Base-by-base conservation (phyloP, 2,113 vertebrate genomes). In the Salvelinus sp. region DNA sequence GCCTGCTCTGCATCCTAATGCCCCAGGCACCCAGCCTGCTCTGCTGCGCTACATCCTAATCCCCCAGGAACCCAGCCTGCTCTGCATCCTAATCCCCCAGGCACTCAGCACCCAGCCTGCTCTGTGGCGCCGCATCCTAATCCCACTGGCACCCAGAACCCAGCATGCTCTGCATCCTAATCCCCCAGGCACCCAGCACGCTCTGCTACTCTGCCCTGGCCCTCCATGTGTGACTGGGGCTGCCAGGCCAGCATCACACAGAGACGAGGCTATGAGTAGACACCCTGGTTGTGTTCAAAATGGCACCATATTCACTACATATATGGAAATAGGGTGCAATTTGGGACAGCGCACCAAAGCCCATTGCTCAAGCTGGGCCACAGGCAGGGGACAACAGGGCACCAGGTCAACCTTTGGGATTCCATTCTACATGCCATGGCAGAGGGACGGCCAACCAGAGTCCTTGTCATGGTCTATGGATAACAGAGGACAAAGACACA, bases 321-420 rank as follows among this genome's bases (percentile, higher is more conserved):
- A 44, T 44, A 10, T 4, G 50, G 14, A 18, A 18, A 54, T 16
- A 50, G 14, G 48, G 48, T 14, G 48, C 12, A 2, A 14, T 50
- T 16, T 16, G 3, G 48, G 48, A 50, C 12, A 0, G 3, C 14
- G 14, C 14, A 1, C 33, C 81, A 79, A 70, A 81, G 62, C 63
- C 54, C 20, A 48, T 69, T 66, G 74, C 74, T 75, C 63, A 27
- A 74, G 69, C 60, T 62, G 68, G 20, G 16, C 72, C 73, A 18
- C 66, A 27, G 38, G 1, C 47, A 72, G 67, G 62, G 33, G 62
- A 27, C 65, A 20, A 38, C 28, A 64, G 58, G 72, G 9, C n/a
- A 86, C 58, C 74, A 72, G 83, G 78, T 89, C 86, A 89, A 73
- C 57, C 65, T 58, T 57, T 14, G 75, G 71, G 70, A 72, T 73